Percentiles rank a stretch among this genome's conserved stretches.
phyloP scores from a whole-genome alignment of 2,797 vertebrate genomes.

The Scomberomorus guttatus region DNA sequence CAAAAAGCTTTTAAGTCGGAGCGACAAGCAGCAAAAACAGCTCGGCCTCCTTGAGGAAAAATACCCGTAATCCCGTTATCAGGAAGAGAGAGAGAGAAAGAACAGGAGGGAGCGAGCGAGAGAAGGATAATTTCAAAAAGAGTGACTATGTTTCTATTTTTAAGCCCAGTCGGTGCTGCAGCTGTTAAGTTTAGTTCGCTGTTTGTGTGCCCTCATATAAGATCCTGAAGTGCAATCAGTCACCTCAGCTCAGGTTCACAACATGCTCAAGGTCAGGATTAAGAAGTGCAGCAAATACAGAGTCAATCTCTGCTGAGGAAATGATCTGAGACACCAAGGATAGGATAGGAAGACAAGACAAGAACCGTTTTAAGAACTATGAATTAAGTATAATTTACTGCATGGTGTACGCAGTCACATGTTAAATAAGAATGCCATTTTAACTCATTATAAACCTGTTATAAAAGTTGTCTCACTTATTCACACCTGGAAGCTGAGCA shows the following conservation, averaged over 20 bases:
- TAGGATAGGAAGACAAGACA: neutral
- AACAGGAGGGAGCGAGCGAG: slow-evolving; percentile 9
- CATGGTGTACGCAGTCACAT: too few relatives aligned
- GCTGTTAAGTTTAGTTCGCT: slow-evolving; percentile 38
- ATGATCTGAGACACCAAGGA: neutral
- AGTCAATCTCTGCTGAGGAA: slow-evolving; percentile 18
- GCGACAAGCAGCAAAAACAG: slow-evolving; percentile 38
- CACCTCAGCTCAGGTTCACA: slow-evolving; percentile 39
- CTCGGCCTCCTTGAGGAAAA: slow-evolving; percentile 42
- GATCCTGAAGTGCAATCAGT: slow-evolving; percentile 45
- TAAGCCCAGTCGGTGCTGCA: slow-evolving; percentile 20
- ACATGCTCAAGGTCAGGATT: slow-evolving; percentile 35
- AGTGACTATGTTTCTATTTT: slow-evolving; percentile 63
- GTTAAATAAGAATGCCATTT: neutral
- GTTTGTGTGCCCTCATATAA: slow-evolving; percentile 19
- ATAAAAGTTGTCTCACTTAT: neutral
- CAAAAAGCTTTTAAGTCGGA: slow-evolving; percentile 45
- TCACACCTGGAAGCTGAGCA: neutral
- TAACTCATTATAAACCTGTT: neutral
- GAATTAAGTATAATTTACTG: too few relatives aligned
- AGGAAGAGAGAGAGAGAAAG: slow-evolving; percentile 2
- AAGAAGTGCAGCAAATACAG: slow-evolving; percentile 13
- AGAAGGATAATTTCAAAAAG: slow-evolving; percentile 36
- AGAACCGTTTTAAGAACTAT: too few relatives aligned
- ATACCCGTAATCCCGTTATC: slow-evolving; percentile 54